Base-by-base conservation (phyloP, 2,797 vertebrate species). In the Eremophila alpestris region DNA sequence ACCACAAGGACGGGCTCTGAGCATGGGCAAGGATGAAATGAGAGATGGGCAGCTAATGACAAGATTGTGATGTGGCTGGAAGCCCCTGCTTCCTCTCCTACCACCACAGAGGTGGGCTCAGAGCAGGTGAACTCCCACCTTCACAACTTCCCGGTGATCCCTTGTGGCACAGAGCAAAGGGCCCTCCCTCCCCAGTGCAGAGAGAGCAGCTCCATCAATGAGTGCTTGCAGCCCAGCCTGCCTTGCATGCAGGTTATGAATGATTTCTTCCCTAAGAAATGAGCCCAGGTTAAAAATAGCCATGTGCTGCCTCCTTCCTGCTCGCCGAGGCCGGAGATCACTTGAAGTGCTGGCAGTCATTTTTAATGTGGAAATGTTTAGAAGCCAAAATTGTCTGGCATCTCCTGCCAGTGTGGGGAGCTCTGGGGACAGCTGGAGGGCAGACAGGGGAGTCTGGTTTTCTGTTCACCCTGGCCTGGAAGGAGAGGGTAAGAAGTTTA, bases 241-340 rank as follows among this genome's bases (percentile, higher is more conserved):
- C 70, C 91, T 65, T 29, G 67, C 54, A n/a, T 7, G 43, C 74
- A 90, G 87, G 89, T 93, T 88, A 63, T 77, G 88, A 93, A 84
- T 88, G 94, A 94, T 94, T 96, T 62, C 90, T 83, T 58, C 43
- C 46, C 62, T 64, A 90, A 93, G 84, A 93, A 92, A 84, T 40
- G 49, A 89, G 56, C 93, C 84, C 26, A 30, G 77, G 59, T 87
- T 94, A 96, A 94, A 96, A 94, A 96, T 90, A 96, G 64, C 77
- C 62, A 29, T 2, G 36, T 81, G 83, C 74, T 95, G 92, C 94
- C 73, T 95, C 88, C 75, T 94, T 82, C 83, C 90, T 59, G 74
- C 80, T 67, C 0, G 1, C 74, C 21, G 49, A 77, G 92, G 64
- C 89, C 1, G 0, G 85, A 79, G 92, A 73, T 90, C 36, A 24